phyloP scores from a whole-genome alignment of 2,888 invertebrate genomes.

The Sphaeridia pumilis region DNA sequence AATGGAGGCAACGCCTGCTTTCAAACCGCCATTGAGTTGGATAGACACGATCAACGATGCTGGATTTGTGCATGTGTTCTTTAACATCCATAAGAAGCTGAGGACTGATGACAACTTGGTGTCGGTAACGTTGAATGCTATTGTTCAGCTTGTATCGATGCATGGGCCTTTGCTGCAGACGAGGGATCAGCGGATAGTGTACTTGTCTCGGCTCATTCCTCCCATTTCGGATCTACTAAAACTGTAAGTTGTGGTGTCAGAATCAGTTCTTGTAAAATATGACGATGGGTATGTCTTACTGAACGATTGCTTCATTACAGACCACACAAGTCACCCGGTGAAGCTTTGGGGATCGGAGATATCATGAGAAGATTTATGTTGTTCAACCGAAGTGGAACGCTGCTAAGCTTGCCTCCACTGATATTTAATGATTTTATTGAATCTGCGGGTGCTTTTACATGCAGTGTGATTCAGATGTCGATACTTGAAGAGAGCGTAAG shows the following conservation, averaged over 20 bases:
- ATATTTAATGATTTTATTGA: conserved; percentile 49
- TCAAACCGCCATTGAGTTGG: conserved; percentile 33
- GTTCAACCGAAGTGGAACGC: conserved; percentile 46
- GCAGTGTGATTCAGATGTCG: conserved; percentile 52
- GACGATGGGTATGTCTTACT: not conserved
- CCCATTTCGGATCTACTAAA: conserved; percentile 29
- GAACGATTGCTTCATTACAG: conserved; percentile 9
- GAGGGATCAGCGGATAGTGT: conserved; percentile 46
- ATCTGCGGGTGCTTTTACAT: conserved; percentile 52
- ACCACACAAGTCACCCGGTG: conserved; percentile 38
- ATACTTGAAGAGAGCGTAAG: conserved; percentile 55
- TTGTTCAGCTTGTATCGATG: conserved; percentile 67
- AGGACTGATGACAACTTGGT: conserved; percentile 60
- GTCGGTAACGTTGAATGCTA: conserved; percentile 65
- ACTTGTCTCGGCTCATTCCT: conserved; percentile 42
- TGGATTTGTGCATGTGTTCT: conserved; percentile 31
- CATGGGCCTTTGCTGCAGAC: conserved; percentile 47
- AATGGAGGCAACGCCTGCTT: conserved; percentile 27
- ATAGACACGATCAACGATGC: conserved; percentile 23
- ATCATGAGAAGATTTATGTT: conserved; percentile 53
- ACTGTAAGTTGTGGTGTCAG: conserved; percentile 31
- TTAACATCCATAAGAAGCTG: conserved; percentile 60
- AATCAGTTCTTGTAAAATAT: not conserved
- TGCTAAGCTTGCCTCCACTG: conserved; percentile 43
- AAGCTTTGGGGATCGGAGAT: conserved; percentile 56